Evolutionary conservation across 1,140 invertebrate genomes (phyloP).

Genomic region (Hyphantria cunea): DNA sequence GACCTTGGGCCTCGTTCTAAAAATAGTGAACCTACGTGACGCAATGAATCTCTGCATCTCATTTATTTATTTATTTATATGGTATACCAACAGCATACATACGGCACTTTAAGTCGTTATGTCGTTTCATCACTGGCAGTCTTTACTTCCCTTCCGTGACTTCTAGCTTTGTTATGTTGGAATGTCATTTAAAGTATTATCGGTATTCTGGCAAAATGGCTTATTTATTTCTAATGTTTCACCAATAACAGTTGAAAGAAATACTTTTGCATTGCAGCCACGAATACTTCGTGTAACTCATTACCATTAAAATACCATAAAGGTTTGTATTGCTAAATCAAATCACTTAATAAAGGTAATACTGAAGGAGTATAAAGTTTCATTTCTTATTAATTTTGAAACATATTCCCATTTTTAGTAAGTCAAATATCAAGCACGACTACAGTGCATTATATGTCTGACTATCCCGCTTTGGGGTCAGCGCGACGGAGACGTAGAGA

Average conservation of each 20-base stretch:
- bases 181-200: slow-evolving; percentile 75
- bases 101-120: too few relatives aligned
- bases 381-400: too few relatives aligned
- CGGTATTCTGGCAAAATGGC: slow-evolving; percentile 69
- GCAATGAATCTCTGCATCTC: too few relatives aligned
- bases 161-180: slow-evolving; percentile 59
- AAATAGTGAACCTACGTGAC: too few relatives aligned
- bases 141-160: slow-evolving; percentile 65
- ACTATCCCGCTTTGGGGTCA: too few relatives aligned
- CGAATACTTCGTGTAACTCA: slow-evolving; percentile 28
- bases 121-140: slow-evolving; percentile 34
- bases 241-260: slow-evolving; percentile 35
- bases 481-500: too few relatives aligned
- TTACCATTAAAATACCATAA: slow-evolving; percentile 5
- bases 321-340: neutral
- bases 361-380: neutral
- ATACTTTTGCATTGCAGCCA: slow-evolving; percentile 26
- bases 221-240: slow-evolving; percentile 61
- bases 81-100: too few relatives aligned
- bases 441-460: too few relatives aligned
- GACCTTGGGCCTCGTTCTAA: too few relatives aligned
- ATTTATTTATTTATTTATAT: too few relatives aligned
- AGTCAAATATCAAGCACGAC: too few relatives aligned
- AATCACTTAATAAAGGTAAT: neutral
- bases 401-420: too few relatives aligned